Base-by-base conservation (phyloP, 2,113 vertebrate genomes). In the Ursus arctos region DNA sequence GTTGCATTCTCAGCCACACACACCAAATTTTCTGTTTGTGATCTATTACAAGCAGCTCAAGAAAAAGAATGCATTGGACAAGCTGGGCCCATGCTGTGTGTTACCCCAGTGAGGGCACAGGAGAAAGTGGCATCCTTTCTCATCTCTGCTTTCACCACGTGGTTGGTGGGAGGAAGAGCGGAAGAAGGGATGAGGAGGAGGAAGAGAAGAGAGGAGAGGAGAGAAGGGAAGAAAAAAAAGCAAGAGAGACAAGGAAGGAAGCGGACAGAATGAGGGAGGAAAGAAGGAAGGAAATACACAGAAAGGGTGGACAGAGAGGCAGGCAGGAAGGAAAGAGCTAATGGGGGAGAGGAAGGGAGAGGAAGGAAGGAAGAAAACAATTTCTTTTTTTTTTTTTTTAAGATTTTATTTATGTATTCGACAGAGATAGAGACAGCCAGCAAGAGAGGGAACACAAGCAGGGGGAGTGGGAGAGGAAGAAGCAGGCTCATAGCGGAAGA, bases 241-340 rank as follows among this genome's bases (percentile, higher is more conserved):
- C 21, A 6, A 3, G 43, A 26, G 9, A 33, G 26, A 49, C 4
- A 36, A 28, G 14, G 28, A 14, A 53, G 9, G 22, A 15, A 22
- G 2, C 1, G 5, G 36, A 19, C 2, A 57, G 71, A 14, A 22
- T 2, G 19, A 2, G 1, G 21, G 2, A 28, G 4, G 28, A 36
- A 47, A 22, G 4, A 3, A 21, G 9, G 43, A 11, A 16, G 2
- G 15, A 33, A 18, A 36, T 7, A 40, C 36, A 72, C 1, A 22
- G n/a, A 72, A 55, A 28, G 15, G 26, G 10, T 9, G 14, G 28
- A 15, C 0, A 28, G 4, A 87, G 7, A 72, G 71, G 36, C 2
- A 19, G 12, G 40, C 7, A 16, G 31, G 14, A 18, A 4, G 47
- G 47, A 57, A 18, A 24, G 49, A n/a, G 36, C 36, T 36, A 36